Evolutionary conservation across 2,797 vertebrate species (phyloP), one percentile per base, ranked within the genome.

Genomic region (Notolabrus celidotus): DNA sequence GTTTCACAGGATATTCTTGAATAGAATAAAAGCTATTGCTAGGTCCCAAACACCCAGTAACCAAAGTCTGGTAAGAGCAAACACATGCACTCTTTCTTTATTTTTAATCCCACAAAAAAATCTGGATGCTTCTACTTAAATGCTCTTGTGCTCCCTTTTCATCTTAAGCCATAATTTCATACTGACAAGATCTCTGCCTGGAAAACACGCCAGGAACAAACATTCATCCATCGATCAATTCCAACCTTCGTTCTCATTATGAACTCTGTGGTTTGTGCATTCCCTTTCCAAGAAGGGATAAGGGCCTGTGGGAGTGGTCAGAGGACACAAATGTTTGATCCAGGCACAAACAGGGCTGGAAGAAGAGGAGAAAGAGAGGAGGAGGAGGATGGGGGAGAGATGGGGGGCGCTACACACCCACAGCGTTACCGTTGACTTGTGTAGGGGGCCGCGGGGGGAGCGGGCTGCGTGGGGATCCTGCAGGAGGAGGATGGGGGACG

Each of bases 401-500:
- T 6, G 31, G 19, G 34, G 6, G 43, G 31, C 3, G 57, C 64
- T 92, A 92, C 79, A 90, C 93, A 4, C 82, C 87, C 52, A 94
- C 88, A 2, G 91, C 86, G 4, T 76, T 94, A 68, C 92, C 93
- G 67, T 96, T 95, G 49, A 80, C 68, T 71, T 93, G 90, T 27
- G 90, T 84, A 1, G 66, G 80, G n/a, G 83, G 87, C 36, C 81
- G 89, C 0, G 31, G 67, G 20, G 73, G 79, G 10, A 64, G 60
- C 6, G 88, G 83, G 47, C 86, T 80, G 59, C 79, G 89, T 9
- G 84, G 76, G 27, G 91, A 53, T 20, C 75, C 88, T 0, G 38
- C 41, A 0, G 68, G 31, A 39, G 67, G 46, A 20, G 61, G 74
- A 22, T 79, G 72, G 2, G 84, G 7, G 0, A 58, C 67, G 1